A percentile compares a stretch with the other conserved stretches of the same genome.
These are phyloP conservation scores for Chirona hameri DNA, from an alignment of 2,888 invertebrate species.

Conservation along the genomic window DNA sequence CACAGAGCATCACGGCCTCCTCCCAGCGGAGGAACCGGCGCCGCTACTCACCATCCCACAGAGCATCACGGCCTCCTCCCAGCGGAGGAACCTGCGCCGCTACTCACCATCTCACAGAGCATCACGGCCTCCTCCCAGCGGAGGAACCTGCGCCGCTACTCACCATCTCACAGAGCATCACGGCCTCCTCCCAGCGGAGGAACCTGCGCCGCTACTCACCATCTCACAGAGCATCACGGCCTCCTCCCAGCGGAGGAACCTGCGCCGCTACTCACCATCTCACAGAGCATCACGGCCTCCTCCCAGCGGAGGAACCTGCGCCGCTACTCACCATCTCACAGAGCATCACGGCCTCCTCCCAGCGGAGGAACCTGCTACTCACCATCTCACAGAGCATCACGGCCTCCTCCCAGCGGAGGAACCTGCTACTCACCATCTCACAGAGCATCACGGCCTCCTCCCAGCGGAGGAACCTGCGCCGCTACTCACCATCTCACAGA, in stretches of 20 bases:
- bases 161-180: constrained; percentile 26
- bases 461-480: constrained; percentile 3
- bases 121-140: constrained; percentile 23
- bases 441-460: constrained; percentile 22
- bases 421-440: no score
- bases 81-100: neutral
- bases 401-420: constrained; percentile 24
- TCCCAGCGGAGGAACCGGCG: constrained; percentile 2
- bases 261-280: no score
- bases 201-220: neutral
- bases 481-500: no score
- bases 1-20: constrained; percentile 14
- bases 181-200: constrained; percentile 13
- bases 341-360: constrained; percentile 24
- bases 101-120: no score
- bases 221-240: constrained; percentile 9
- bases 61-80: constrained; percentile 24
- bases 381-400: constrained; percentile 11
- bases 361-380: neutral
- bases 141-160: neutral
- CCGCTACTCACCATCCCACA: no score
- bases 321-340: no score
- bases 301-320: constrained; percentile 6
- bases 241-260: constrained; percentile 22
- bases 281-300: constrained; percentile 14